These are phyloP conservation scores for Falco berigora DNA, from an alignment of 2,797 vertebrate genomes.

Conservation along the genomic window DNA sequence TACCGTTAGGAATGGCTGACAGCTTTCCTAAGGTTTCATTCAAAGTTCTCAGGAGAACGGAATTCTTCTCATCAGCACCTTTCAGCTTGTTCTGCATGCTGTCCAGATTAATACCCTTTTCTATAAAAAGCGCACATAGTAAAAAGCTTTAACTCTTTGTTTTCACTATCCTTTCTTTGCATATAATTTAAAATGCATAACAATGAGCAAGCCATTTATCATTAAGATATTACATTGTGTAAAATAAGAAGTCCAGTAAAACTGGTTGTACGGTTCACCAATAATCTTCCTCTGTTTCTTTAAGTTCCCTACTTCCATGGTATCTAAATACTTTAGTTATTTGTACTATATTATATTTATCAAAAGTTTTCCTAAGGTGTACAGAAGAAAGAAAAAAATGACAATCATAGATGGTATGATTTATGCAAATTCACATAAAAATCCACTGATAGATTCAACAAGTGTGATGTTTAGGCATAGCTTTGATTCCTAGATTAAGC, in stretches of 20 bases:
- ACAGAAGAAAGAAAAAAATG: background rate
- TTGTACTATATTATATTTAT: background rate
- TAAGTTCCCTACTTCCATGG: background rate
- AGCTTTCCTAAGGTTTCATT: slow-evolving; percentile 87
- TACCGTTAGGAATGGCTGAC: slow-evolving; percentile 86
- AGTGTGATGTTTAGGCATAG: background rate
- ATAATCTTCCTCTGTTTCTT: background rate
- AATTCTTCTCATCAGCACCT: slow-evolving; percentile 81
- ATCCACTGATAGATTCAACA: background rate
- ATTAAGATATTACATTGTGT: background rate
- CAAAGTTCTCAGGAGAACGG: slow-evolving; percentile 79
- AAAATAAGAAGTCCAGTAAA: background rate
- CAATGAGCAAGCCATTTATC: background rate
- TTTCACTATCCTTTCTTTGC: background rate
- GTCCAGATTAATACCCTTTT: slow-evolving; percentile 76
- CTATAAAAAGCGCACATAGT: slow-evolving; percentile 62
- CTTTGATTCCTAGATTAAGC: background rate
- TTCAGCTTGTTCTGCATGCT: slow-evolving; percentile 80
- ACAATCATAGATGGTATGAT: background rate
- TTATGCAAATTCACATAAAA: background rate
- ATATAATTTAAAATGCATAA: background rate
- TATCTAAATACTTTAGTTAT: background rate
- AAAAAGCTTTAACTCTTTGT: background rate
- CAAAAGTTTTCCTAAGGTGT: background rate
- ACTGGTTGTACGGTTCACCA: background rate